Base-by-base conservation (phyloP, 2,888 invertebrate species). In the Rhaphigaster nebulosa region DNA sequence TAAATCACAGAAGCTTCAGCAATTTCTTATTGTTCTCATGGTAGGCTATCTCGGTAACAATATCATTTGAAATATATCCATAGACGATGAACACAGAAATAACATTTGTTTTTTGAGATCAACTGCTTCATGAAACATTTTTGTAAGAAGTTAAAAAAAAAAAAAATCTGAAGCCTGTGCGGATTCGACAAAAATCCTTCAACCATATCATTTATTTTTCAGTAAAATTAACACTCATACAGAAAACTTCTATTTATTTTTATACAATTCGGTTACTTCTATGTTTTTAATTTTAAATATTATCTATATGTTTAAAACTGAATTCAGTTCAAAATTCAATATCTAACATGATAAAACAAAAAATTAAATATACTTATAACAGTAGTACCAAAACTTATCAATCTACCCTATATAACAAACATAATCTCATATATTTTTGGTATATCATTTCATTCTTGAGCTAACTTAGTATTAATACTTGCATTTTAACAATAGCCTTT, bases 1-100 rank as follows among this genome's bases (percentile, higher is more conserved):
- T 70, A 70, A 70, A 70, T 70, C 70, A 70, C 70, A 70, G 70
- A 70, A 70, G 70, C 70, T 70, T 70, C 34, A 70, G 70, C 70
- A 70, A 18, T 70, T 34, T 34, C 70, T 34, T 18, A 70, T 34
- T 34, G 29, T 70, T 70, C 18, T 70, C 20, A 70, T 34, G 70
- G 34, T 70, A 29, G n/a, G 60, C 29, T 60, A 60, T n/a, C n/a
- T n/a, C n/a, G n/a, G n/a, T 56, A 13, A 5, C 60, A 13, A 29
- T 34, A 29, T 15, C 70, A 34, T 34, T 70, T 18, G 18, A 18
- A 70, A 70, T 34, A 34, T 3, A 34, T 70, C 70, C 70, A 70
- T 70, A 70, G 70, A 70, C 70, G 8, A 70, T 13, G 34, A 29
- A 70, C 70, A 70, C 70, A 70, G 70, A 70, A 70, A 70, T 70